Base-by-base conservation (phyloP, 2,888 invertebrate species). In the Hanleya hanleyi region DNA sequence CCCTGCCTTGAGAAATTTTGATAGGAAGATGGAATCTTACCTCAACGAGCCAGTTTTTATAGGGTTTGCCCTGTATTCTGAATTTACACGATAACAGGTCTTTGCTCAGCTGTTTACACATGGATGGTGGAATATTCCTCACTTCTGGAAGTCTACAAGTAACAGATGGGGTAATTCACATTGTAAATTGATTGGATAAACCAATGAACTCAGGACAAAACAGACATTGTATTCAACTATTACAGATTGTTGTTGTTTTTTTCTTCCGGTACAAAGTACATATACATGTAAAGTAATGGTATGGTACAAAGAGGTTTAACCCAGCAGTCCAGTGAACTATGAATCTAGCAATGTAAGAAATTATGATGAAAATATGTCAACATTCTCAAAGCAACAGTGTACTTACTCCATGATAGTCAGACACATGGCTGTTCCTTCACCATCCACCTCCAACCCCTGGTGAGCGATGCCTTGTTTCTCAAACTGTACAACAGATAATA, bases 371-470 rank as follows among this genome's bases (percentile, higher is more conserved):
- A 41, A 41, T 12, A 41, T 41, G 47, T 41, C 12, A 41, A 15
- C 12, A 15, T 41, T 12, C n/a, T 12, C n/a, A 41, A 41, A 41
- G 12, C 12, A 15, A n/a, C 47, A 41, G n/a, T 5, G 15, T 57
- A 83, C 85, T 86, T 81, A 90, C 89, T 86, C 82, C 15, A 90
- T 80, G 29, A 91, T 80, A 29, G 87, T 85, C 62, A 91, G 84
- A 66, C 85, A 81, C 69, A 89, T 83, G 51, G 89, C 87, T 38
- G 86, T 84, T 0, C 97, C 97, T 88, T 96, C 95, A 73, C 96
- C 96, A 91, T 98, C 98, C 0, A 97, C 95, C 90, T 96, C 96
- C 69, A 97, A 93, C 9, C 97, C 97, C 90, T 97, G 96, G 91
- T 97, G 97, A 41, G 95, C 94, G 79, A 98, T 96, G 77, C 95